Conservation (phyloP, 2,888 invertebrate species). For the Melangyna quadrimaculata region DNA sequence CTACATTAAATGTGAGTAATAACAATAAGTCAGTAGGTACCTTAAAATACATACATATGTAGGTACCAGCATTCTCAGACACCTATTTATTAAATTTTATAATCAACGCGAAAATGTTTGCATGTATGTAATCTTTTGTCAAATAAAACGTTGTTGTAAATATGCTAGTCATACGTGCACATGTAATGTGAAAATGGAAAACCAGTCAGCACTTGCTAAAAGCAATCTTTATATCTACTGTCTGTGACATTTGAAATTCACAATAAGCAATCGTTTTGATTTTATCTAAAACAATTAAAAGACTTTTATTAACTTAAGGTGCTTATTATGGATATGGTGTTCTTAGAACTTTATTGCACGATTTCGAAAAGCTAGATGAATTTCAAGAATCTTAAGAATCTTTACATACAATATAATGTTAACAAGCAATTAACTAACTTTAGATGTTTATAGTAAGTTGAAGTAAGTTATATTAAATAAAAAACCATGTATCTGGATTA, state of each 20-base stretch:
- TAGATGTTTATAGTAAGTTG: no score
- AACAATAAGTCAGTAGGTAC: no score
- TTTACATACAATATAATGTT: no score
- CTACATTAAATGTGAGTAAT: background rate
- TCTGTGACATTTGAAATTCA: constrained; percentile 19
- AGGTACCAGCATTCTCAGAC: constrained; percentile 1
- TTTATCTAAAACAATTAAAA: background rate
- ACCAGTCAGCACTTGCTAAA: constrained; percentile 21
- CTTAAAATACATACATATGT: background rate
- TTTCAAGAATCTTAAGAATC: background rate
- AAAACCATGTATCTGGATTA: no score
- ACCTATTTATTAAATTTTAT: constrained; percentile 27
- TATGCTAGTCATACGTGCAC: background rate
- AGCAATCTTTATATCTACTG: constrained; percentile 25
- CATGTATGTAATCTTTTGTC: background rate
- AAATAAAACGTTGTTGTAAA: background rate
- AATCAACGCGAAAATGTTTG: constrained; percentile 44
- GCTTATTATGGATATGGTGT: background rate
- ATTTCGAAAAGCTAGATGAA: background rate
- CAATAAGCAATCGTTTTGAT: constrained; percentile 14
- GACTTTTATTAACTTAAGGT: background rate
- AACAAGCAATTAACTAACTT: no score
- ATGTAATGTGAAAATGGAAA: no score
- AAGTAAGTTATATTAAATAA: no score
- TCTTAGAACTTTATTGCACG: background rate